Conservation (phyloP, 2,113 vertebrate species). For the Aptenodytes patagonicus region DNA sequence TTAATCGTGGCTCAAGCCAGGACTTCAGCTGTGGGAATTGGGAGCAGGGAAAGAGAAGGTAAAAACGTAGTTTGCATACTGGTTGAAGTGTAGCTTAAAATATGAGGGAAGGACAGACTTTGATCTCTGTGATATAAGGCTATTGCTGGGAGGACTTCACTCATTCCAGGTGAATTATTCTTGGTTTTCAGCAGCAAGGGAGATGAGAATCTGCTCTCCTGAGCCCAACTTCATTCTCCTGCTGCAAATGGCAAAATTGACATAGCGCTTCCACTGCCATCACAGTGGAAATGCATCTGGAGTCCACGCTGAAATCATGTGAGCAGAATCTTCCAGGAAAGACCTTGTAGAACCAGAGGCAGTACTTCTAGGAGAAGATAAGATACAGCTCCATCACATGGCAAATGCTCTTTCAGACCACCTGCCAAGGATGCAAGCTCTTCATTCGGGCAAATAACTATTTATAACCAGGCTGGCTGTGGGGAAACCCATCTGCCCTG, state of each 20-base stretch:
- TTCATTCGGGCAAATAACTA: background rate
- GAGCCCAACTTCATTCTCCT: background rate
- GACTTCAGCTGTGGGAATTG: background rate
- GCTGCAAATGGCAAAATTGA: background rate
- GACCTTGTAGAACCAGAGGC: background rate
- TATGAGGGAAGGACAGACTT: background rate
- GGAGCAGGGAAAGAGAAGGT: background rate
- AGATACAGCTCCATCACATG: background rate
- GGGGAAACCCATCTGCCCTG: background rate
- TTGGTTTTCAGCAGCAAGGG: background rate
- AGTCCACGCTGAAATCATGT: background rate
- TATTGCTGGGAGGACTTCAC: background rate
- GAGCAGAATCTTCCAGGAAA: background rate
- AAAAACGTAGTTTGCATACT: conserved; percentile 1
- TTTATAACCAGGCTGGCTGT: background rate
- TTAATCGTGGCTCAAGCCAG: background rate
- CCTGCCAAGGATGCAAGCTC: background rate
- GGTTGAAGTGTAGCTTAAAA: background rate
- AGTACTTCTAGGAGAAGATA: conserved; percentile 9
- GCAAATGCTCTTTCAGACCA: background rate
- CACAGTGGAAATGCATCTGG: background rate
- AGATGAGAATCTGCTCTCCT: background rate
- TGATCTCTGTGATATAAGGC: background rate
- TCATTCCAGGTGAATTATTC: background rate
- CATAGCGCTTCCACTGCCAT: background rate